phyloP scores from a whole-genome alignment of 2,888 invertebrate species.

The Alloplasta piceator region DNA sequence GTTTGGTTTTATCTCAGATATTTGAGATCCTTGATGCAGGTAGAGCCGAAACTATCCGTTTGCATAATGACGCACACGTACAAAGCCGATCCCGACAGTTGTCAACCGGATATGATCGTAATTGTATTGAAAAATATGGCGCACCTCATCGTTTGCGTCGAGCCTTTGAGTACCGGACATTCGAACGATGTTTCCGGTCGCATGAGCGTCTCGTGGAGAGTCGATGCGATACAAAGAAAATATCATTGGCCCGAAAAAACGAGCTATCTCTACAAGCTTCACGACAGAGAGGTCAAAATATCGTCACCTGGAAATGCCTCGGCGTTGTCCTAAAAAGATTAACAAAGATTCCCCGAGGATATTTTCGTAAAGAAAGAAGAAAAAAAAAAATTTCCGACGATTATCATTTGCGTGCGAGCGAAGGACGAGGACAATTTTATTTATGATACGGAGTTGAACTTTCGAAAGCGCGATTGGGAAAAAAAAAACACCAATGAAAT shows the following conservation, averaged over 20 bases:
- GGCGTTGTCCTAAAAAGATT: conserved; percentile 52
- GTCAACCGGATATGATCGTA: conserved; percentile 84
- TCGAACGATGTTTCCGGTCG: conserved; percentile 90
- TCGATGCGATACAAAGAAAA: conserved; percentile 71
- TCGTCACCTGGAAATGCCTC: conserved; percentile 87
- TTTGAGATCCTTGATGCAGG: conserved; percentile 75
- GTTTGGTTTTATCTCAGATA: conserved; percentile 81
- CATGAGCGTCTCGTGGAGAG: conserved; percentile 85
- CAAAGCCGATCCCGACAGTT: conserved; percentile 84
- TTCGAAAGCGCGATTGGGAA: no score
- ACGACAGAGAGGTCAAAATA: conserved; percentile 90
- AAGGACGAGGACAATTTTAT: no score
- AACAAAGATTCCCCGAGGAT: background rate
- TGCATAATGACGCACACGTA: conserved; percentile 78
- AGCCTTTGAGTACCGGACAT: conserved; percentile 89
- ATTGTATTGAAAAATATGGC: conserved; percentile 87
- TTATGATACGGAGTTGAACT: no score
- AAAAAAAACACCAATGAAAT: no score
- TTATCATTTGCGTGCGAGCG: no score
- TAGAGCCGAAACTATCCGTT: conserved; percentile 71
- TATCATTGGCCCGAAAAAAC: conserved; percentile 77
- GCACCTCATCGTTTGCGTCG: conserved; percentile 86
- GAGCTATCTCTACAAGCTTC: conserved; percentile 88
- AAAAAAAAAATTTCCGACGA: background rate
- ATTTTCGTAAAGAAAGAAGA: background rate